A percentile compares a stretch with the other conserved stretches of the same genome.
phyloP scores from a whole-genome alignment of 2,797 vertebrate genomes.

The Oryzias sinensis region DNA sequence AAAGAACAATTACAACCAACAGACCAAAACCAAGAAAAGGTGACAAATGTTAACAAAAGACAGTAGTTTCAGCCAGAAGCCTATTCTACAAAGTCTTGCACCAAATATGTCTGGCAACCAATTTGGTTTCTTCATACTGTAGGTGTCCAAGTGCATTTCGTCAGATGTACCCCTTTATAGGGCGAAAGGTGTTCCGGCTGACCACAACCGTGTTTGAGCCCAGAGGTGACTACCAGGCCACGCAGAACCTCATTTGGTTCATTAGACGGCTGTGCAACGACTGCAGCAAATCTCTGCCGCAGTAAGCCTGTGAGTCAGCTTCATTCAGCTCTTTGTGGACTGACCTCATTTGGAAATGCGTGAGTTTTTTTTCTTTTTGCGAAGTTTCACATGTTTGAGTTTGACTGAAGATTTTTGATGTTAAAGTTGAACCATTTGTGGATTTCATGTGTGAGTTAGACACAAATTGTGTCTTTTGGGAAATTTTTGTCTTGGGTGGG shows the following conservation, averaged over 20 bases:
- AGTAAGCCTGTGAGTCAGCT: constrained; percentile 31
- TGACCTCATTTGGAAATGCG: constrained; percentile 28
- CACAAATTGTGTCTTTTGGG: no score
- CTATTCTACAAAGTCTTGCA: no score
- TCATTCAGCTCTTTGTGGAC: constrained; percentile 26
- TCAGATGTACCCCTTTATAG: constrained; percentile 22
- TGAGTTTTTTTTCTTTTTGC: constrained; percentile 12
- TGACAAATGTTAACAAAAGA: no score
- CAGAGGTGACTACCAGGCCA: constrained; percentile 37
- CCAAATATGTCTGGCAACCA: constrained; percentile 1
- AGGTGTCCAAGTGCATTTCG: constrained; percentile 26
- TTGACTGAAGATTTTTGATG: neutral
- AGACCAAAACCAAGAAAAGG: no score
- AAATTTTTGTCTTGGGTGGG: no score
- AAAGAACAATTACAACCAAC: no score
- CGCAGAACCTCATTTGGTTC: constrained; percentile 23
- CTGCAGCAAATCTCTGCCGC: constrained; percentile 7
- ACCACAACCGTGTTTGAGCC: constrained; percentile 30
- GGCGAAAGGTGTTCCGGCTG: constrained; percentile 15
- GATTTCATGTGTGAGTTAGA: no score
- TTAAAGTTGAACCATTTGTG: neutral
- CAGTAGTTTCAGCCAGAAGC: no score
- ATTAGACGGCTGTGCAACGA: constrained; percentile 30
- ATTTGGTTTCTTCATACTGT: constrained; percentile 27
- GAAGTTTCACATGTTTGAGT: constrained; percentile 12